A percentile compares a stretch with the other conserved stretches of the same genome.
Evolutionary conservation across 2,113 vertebrate species (phyloP).

Genomic region (Brachyistius frenatus): DNA sequence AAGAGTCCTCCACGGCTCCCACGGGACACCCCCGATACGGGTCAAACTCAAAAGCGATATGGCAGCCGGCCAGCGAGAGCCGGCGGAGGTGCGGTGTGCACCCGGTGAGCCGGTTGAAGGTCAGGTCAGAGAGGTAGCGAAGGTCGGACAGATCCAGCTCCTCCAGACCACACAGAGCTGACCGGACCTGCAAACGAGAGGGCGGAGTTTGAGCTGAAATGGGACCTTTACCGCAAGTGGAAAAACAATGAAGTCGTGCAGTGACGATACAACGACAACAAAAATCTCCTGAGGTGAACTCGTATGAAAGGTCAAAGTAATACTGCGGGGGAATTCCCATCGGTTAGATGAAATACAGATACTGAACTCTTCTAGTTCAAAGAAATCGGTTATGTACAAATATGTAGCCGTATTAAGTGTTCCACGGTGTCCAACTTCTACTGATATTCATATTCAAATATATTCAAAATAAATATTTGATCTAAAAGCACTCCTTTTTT

Average conservation of each 20-base stretch:
- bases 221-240: not conserved
- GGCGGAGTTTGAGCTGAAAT: not conserved
- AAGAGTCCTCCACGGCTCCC: conserved; percentile 73
- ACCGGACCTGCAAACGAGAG: conserved; percentile 66
- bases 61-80: conserved; percentile 87
- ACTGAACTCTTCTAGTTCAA: too few relatives aligned
- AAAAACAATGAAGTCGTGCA: conserved; percentile 12
- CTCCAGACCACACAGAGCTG: conserved; percentile 80
- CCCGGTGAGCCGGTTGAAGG: conserved; percentile 86
- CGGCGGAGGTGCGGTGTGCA: conserved; percentile 81
- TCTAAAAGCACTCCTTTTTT: too few relatives aligned
- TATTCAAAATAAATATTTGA: too few relatives aligned
- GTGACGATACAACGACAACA: not conserved
- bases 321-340: too few relatives aligned
- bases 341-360: too few relatives aligned
- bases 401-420: too few relatives aligned
- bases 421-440: too few relatives aligned
- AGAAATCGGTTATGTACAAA: too few relatives aligned
- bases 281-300: too few relatives aligned
- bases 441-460: too few relatives aligned
- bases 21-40: conserved; percentile 74
- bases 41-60: conserved; percentile 86
- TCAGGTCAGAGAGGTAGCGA: conserved; percentile 85
- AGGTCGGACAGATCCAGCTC: conserved; percentile 87
- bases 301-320: too few relatives aligned